These are phyloP conservation scores for Drosophila fungiperda DNA, from an alignment of 2,888 invertebrate species.

Conservation along the genomic window DNA sequence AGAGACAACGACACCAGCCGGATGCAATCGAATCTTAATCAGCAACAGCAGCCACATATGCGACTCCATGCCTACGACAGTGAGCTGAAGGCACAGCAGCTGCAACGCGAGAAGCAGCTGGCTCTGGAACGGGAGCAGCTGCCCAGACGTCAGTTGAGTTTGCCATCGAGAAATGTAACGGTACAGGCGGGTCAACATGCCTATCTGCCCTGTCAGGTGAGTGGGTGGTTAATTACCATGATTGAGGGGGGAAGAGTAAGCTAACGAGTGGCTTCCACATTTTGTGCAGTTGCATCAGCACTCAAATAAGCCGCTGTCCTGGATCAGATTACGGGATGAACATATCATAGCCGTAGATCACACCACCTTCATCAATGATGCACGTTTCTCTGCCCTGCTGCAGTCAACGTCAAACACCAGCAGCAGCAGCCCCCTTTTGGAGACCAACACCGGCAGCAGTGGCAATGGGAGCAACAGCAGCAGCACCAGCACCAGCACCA, in stretches of 20 bases:
- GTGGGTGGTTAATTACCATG: conserved; percentile 61
- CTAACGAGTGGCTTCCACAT: conserved; percentile 1
- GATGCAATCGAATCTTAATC: conserved; percentile 38
- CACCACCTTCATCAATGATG: conserved; percentile 95
- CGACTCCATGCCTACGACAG: conserved; percentile 78
- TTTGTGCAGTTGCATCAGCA: conserved; percentile 79
- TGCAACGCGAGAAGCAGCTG: conserved; percentile 70
- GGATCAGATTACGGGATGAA: conserved; percentile 94
- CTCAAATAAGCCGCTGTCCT: conserved; percentile 92
- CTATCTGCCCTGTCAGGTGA: conserved; percentile 94
- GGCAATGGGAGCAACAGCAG: conserved; percentile 87
- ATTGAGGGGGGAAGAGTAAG: conserved; percentile 40
- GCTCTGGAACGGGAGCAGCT: conserved; percentile 64
- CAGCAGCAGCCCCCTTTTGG: conserved; percentile 79
- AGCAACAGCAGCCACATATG: conserved; percentile 55
- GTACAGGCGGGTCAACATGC: conserved; percentile 96
- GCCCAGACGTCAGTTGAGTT: conserved; percentile 70
- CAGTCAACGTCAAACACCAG: conserved; percentile 57
- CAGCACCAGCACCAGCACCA: background rate
- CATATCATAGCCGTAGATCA: conserved; percentile 95
- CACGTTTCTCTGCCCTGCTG: conserved; percentile 92
- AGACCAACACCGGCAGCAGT: conserved; percentile 88
- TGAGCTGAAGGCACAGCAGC: conserved; percentile 64
- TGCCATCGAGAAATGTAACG: conserved; percentile 90
- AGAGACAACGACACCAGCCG: conserved; percentile 24